These are phyloP conservation scores for Valencia hispanica DNA, from an alignment of 2,797 vertebrate species.

Conservation along the genomic window DNA sequence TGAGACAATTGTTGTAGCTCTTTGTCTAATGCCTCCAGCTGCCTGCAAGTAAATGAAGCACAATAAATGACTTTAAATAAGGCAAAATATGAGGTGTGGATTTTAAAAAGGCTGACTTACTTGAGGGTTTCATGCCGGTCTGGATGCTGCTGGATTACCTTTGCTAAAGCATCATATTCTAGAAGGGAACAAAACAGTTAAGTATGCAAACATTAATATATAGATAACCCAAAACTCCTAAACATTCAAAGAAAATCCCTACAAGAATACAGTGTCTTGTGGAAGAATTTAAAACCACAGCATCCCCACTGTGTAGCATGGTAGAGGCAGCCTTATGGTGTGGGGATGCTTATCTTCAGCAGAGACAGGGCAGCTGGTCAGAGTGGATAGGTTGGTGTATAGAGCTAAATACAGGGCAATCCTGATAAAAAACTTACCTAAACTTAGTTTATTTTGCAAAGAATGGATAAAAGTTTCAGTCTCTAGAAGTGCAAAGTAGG, in stretches of 20 bases:
- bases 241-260: background rate
- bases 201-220: background rate
- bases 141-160: constrained; percentile 97
- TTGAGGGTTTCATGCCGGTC: constrained; percentile 96
- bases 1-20: constrained; percentile 95
- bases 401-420: too few relatives aligned
- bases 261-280: background rate
- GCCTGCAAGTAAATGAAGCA: constrained; percentile 76
- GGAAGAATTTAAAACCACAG: background rate
- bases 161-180: constrained; percentile 98
- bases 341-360: too few relatives aligned
- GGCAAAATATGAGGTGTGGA: background rate
- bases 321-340: too few relatives aligned
- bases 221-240: background rate
- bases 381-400: too few relatives aligned
- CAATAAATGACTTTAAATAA: background rate
- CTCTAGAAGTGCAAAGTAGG: too few relatives aligned
- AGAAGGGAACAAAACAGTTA: constrained; percentile 8
- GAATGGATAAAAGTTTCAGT: too few relatives aligned
- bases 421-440: too few relatives aligned
- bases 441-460: too few relatives aligned
- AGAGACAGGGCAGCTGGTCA: too few relatives aligned
- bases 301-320: background rate
- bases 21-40: constrained; percentile 94
- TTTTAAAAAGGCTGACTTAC: constrained; percentile 79